Evolutionary conservation across 2,797 vertebrate genomes (phyloP), one percentile per base, ranked within the genome.

Genomic region (Sebastes matsubarae): DNA sequence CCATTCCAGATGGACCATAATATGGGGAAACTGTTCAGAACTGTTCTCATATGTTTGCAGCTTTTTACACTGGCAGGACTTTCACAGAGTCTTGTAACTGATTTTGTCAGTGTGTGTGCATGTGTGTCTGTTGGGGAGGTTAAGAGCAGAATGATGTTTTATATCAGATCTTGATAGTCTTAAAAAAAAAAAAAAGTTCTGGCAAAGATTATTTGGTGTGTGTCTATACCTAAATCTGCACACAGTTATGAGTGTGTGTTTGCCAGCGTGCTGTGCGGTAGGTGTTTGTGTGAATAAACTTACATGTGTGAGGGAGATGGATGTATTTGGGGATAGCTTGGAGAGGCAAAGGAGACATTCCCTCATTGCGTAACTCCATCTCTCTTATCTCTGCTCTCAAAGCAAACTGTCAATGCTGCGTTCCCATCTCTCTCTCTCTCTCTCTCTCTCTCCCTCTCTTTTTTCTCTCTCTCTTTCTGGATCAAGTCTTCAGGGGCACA

Each of bases 41-140:
- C 87, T 92, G 84, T 88, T 90, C 83, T 90, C 84, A 90, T 90
- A 82, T 94, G 87, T 92, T 90, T 92, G 86, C 87, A 92, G 76
- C 84, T 87, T 94, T 88, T 92, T 82, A 88, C 72, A 83, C 83
- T 89, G 88, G 88, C 87, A 91, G 82, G 80, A 83, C 74, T 85
- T 89, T 90, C 82, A 87, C 77, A 89, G 72, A 84, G 72, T 42
- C 83, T 82, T 89, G 85, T 90, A 87, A 88, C 84, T 83, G 89
- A 88, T 83, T 90, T 84, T 90, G 88, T 93, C 87, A 75, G 77
- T 83, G 81, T 85, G 77, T 80, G 60, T 68, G 80, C 67, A 58
- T 87, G 81, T 90, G 86, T 79, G 80, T 89, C 46, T 87, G 77
- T 79, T 74, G 79, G 69, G 75, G 83, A 81, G 87, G 80, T 90